Base-by-base conservation (phyloP, 2,888 invertebrate genomes). In the Agrochola lota region DNA sequence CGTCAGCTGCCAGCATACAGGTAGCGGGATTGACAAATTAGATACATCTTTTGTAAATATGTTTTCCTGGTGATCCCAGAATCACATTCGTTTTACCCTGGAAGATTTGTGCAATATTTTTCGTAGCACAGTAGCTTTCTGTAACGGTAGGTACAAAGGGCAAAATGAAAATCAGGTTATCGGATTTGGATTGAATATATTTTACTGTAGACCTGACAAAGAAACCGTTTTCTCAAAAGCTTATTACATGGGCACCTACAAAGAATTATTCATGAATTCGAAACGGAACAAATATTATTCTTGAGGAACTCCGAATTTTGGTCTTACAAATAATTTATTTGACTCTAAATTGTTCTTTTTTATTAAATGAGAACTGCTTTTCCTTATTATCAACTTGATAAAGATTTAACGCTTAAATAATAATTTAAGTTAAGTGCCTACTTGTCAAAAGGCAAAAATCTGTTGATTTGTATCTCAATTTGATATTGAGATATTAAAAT, bases 191-290 rank as follows among this genome's bases (percentile, higher is more conserved):
- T 71, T 71, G 74, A 83, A 77, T 87, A 78, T 77, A 63, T 85
- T 78, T 80, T 62, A 60, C 69, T 71, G 23, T 60, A 60, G 46
- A 59, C 62, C 60, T 66, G 59, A 71, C 49, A 82, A 77, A 67
- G 74, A 43, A 77, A 80, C 80, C 72, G 46, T 71, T 78, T 88
- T 80, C 75, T 84, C 77, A 40, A 76, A 71, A 74, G 75, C 79
- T 80, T 83, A 77, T 78, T 76, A 78, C 57, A 62, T 59, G 69
- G 49, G 46, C 55, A 57, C 57, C 43, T 57, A 69, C 68, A 71
- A 64, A 70, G 77, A 87, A 88, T 87, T 83, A 88, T 87, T 87
- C 71, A 87, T 88, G 77, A 81, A 72, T 62, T 71, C 30, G 30
- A 52, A 81, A 79, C 73, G 73, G 81, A 74, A 74, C 62, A 77